phyloP scores from a whole-genome alignment of 2,797 vertebrate genomes.

The Harpagifer antarcticus region DNA sequence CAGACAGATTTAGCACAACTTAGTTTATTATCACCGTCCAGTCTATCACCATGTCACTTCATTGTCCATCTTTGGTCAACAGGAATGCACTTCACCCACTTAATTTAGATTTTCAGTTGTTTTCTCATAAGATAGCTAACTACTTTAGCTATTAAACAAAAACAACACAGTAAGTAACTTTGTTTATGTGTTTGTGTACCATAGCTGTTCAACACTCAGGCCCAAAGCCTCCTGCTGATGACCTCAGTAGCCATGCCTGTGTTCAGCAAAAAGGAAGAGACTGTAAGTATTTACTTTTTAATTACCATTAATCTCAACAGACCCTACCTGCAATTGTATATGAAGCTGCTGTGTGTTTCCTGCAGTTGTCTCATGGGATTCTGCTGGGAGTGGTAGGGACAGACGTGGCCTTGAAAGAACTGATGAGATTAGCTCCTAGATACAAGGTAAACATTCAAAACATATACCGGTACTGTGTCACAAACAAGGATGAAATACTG shows the following conservation, averaged over 20 bases:
- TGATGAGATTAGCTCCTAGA: conserved; percentile 92
- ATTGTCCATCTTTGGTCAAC: neutral
- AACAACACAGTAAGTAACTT: neutral
- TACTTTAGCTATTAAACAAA: conserved; percentile 1
- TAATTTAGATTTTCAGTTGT: neutral
- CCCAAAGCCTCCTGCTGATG: conserved; percentile 92
- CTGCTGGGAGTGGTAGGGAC: conserved; percentile 95
- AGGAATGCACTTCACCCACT: neutral
- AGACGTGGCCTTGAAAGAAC: conserved; percentile 93
- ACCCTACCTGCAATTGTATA: neutral
- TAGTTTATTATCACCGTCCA: no score
- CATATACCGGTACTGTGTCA: neutral
- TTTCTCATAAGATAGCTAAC: neutral
- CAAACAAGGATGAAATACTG: neutral
- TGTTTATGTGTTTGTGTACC: conserved; percentile 30
- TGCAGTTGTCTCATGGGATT: conserved; percentile 93
- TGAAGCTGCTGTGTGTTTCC: conserved; percentile 22
- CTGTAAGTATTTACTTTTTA: conserved; percentile 81
- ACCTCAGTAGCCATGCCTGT: conserved; percentile 98
- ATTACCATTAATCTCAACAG: neutral
- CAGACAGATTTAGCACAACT: neutral
- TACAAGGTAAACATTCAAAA: conserved; percentile 88
- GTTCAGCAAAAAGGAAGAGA: conserved; percentile 98
- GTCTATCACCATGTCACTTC: neutral
- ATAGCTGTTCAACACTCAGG: conserved; percentile 91